Conservation (phyloP, 2,888 invertebrate species). For the Phalera bucephala region DNA sequence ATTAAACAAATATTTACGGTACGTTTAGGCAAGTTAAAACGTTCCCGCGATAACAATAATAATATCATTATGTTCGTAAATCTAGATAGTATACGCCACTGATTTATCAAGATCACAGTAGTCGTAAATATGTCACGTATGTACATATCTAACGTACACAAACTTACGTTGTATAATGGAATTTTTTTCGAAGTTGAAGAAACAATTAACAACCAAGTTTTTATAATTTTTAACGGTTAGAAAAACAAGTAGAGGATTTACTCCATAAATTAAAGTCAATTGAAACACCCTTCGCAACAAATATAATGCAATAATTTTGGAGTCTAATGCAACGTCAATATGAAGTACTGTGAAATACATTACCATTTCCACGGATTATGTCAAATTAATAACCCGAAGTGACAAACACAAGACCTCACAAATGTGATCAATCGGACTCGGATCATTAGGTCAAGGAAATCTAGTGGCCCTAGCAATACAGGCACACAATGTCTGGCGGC, state of each 20-base stretch:
- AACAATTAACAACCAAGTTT: not conserved
- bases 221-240: too few relatives aligned
- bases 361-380: conserved; percentile 2
- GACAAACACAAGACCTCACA: conserved; percentile 42
- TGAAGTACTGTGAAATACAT: not conserved
- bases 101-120: conserved; percentile 63
- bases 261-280: not conserved
- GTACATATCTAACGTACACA: conserved; percentile 32
- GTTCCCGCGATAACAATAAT: conserved; percentile 40
- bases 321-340: too few relatives aligned
- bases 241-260: too few relatives aligned
- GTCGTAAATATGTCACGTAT: conserved; percentile 66
- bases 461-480: conserved; percentile 51
- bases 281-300: not conserved
- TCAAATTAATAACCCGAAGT: conserved; percentile 48
- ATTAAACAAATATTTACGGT: conserved; percentile 37
- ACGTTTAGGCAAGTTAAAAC: conserved; percentile 30
- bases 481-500: conserved; percentile 23
- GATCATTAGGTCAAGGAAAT: conserved; percentile 67
- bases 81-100: conserved; percentile 56
- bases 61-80: conserved; percentile 40
- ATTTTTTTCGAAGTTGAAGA: conserved; percentile 30
- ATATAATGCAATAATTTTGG: not conserved
- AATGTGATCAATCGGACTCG: conserved; percentile 56
- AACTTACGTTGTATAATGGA: conserved; percentile 36